Conservation (phyloP, 2,888 invertebrate genomes). For the Watsonalla cultraria region DNA sequence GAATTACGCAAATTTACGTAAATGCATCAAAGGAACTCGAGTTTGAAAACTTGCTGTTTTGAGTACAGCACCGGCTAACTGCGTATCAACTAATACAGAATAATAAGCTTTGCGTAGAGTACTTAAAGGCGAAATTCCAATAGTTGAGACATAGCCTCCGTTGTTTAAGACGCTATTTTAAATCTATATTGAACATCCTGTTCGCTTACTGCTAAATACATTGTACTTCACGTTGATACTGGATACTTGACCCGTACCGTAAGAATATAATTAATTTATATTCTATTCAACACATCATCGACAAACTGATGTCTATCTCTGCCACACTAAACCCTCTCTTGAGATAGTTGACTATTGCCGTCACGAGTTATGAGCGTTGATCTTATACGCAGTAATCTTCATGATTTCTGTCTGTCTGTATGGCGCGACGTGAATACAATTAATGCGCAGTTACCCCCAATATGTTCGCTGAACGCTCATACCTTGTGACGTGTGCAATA, state of each 20-base stretch:
- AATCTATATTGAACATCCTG: slow-evolving; percentile 39
- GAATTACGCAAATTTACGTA: slow-evolving; percentile 27
- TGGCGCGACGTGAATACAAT: too few relatives aligned
- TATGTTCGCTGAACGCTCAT: too few relatives aligned
- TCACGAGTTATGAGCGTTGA: too few relatives aligned
- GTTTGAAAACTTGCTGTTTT: slow-evolving; percentile 16
- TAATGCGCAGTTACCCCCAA: too few relatives aligned
- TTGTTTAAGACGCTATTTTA: slow-evolving; percentile 15
- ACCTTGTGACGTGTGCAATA: too few relatives aligned
- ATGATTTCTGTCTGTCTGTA: too few relatives aligned
- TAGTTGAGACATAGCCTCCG: not conserved
- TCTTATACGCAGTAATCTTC: too few relatives aligned
- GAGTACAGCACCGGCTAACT: not conserved
- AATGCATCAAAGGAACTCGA: slow-evolving; percentile 63
- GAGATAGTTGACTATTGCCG: too few relatives aligned
- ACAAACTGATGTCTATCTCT: too few relatives aligned
- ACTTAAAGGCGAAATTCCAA: not conserved
- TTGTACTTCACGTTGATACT: slow-evolving; percentile 43
- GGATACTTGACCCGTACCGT: slow-evolving; percentile 3
- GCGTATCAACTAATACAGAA: not conserved
- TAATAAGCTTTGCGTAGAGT: not conserved
- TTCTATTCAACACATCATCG: too few relatives aligned
- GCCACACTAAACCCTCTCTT: too few relatives aligned
- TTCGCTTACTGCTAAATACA: slow-evolving; percentile 39
- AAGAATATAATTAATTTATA: too few relatives aligned